Percentiles rank a stretch among this genome's conserved stretches.
Conservation (phyloP, 2,113 vertebrate genomes). For the Uria aalge region DNA sequence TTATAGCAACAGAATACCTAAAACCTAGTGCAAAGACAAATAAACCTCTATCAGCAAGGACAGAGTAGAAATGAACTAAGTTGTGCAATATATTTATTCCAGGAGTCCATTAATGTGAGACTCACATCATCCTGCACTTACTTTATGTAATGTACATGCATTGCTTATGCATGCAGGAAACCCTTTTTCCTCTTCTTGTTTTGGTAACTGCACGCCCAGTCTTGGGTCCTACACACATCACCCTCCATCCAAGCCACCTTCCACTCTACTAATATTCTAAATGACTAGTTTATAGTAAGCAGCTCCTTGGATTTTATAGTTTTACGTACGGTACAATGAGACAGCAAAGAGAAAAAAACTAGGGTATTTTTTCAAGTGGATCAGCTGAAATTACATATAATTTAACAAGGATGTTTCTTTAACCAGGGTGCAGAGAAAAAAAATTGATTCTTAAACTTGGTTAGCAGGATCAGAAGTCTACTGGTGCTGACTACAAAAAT, state of each 20-base stretch:
- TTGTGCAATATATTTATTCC: not conserved
- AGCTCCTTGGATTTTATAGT: not conserved
- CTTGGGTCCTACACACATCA: not conserved
- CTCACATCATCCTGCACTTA: not conserved
- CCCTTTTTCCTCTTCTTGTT: not conserved
- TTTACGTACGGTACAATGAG: not conserved
- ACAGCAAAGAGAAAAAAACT: not conserved
- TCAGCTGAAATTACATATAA: not conserved
- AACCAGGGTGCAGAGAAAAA: not conserved
- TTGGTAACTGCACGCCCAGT: not conserved
- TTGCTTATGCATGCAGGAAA: not conserved
- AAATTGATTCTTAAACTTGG: not conserved
- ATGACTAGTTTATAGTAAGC: not conserved
- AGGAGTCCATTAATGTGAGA: slow-evolving; percentile 13
- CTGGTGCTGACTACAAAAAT: not conserved
- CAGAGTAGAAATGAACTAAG: slow-evolving; percentile 5
- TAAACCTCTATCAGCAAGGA: slow-evolving; percentile 45
- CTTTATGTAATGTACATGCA: not conserved
- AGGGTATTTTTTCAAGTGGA: not conserved
- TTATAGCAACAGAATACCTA: slow-evolving; percentile 60
- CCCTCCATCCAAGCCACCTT: not conserved
- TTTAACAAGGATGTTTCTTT: not conserved
- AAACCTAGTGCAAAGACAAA: slow-evolving; percentile 55
- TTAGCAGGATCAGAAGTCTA: not conserved
- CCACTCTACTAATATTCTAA: not conserved